These are phyloP conservation scores for Episyrphus balteatus DNA, from an alignment of 1,140 invertebrate genomes.

Conservation along the genomic window DNA sequence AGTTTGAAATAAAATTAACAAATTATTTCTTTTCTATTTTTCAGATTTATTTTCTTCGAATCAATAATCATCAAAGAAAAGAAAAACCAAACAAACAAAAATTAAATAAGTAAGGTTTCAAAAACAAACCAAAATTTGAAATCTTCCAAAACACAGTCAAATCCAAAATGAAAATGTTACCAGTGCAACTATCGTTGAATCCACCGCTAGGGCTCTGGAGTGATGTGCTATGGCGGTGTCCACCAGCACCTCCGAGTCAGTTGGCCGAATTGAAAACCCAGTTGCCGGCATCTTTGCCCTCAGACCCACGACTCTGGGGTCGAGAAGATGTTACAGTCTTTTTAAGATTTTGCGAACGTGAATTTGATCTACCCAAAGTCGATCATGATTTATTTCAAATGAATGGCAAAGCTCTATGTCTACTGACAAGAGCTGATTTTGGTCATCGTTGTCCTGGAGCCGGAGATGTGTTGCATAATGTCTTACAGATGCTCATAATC, in stretches of 20 bases:
- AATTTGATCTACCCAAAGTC: conserved; percentile 84
- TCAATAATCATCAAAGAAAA: background rate
- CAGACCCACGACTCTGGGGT: conserved; percentile 81
- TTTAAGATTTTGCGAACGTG: conserved; percentile 82
- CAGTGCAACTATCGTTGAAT: conserved; percentile 50
- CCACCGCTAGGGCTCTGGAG: conserved; percentile 53
- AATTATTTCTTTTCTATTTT: background rate
- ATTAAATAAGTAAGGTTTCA: background rate
- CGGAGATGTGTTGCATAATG: conserved; percentile 88
- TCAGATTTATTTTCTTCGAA: background rate
- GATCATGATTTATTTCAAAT: conserved; percentile 93
- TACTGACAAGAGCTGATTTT: conserved; percentile 80
- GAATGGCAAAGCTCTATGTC: conserved; percentile 91
- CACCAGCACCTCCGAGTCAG: conserved; percentile 51
- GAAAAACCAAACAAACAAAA: background rate
- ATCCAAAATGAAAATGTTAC: conserved; percentile 52
- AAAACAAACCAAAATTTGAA: background rate
- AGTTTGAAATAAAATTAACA: background rate
- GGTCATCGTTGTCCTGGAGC: conserved; percentile 82
- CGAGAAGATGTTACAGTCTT: conserved; percentile 82
- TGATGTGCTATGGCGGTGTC: conserved; percentile 72
- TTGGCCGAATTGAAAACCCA: conserved; percentile 78
- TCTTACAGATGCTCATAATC: conserved; percentile 74
- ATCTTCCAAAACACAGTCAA: background rate
- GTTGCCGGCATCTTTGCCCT: conserved; percentile 63